Conservation (phyloP, 2,797 vertebrate genomes). For the Notamacropus eugenii region DNA sequence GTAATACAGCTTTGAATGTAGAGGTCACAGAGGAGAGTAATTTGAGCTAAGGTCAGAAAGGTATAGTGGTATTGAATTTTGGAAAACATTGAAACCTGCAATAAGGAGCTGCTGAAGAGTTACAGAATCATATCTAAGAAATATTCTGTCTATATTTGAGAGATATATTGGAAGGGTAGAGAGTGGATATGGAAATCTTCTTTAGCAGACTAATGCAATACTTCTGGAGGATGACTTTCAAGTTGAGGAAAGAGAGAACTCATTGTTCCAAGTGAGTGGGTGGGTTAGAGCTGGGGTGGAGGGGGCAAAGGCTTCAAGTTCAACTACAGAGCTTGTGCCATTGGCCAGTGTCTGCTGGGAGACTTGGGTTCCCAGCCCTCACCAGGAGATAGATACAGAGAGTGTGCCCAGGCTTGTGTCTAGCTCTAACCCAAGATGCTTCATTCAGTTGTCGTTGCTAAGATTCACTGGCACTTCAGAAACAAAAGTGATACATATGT, state of each 20-base stretch:
- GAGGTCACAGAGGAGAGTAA: background rate
- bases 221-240: background rate
- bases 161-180: background rate
- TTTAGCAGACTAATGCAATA: background rate
- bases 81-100: background rate
- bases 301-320: background rate
- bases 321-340: background rate
- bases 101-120: background rate
- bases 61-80: background rate
- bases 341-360: background rate
- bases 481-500: background rate
- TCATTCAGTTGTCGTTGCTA: background rate
- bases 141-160: background rate
- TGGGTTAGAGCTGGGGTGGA: background rate
- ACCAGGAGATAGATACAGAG: background rate
- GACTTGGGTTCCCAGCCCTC: background rate
- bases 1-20: background rate
- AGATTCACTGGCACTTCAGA: background rate
- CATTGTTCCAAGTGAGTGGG: background rate
- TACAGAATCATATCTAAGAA: background rate
- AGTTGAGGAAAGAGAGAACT: background rate
- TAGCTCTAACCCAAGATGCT: background rate
- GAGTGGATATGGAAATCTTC: background rate
- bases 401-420: background rate
- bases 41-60: background rate